phyloP scores from a whole-genome alignment of 2,113 vertebrate species.

The Choloepus hoffmanni region DNA sequence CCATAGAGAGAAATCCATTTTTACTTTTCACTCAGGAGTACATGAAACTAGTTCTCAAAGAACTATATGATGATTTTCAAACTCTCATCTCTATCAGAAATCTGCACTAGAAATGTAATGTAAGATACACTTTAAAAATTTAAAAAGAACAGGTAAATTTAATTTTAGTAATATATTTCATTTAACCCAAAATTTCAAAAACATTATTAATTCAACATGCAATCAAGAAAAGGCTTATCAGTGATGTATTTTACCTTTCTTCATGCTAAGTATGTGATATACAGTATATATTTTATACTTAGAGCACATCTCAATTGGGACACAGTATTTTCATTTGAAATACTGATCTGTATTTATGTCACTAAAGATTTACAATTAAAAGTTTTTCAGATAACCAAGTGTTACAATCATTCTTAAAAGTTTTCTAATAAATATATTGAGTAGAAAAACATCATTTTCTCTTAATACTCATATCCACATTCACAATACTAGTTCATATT shows the following conservation, averaged over 20 bases:
- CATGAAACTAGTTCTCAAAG: not conserved
- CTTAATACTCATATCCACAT: not conserved
- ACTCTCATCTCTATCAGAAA: not conserved
- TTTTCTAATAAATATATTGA: not conserved
- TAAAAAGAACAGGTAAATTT: not conserved
- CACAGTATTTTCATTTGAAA: not conserved
- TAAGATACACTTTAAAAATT: not conserved
- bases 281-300: not conserved
- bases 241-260: not conserved
- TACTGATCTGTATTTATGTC: not conserved
- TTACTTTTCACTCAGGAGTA: not conserved
- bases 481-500: not conserved
- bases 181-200: not conserved
- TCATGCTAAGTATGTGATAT: not conserved
- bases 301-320: not conserved
- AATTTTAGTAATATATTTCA: constrained; percentile 19
- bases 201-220: not conserved
- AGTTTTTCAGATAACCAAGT: no score
- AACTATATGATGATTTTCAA: not conserved
- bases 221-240: not conserved
- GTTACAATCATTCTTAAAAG: not conserved
- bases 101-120: not conserved
- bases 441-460: not conserved
- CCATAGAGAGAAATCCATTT: not conserved
- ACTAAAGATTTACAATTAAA: not conserved